Percentiles rank a stretch among this genome's conserved stretches.
Conservation (phyloP, 2,113 vertebrate genomes). For the Bos javanicus region DNA sequence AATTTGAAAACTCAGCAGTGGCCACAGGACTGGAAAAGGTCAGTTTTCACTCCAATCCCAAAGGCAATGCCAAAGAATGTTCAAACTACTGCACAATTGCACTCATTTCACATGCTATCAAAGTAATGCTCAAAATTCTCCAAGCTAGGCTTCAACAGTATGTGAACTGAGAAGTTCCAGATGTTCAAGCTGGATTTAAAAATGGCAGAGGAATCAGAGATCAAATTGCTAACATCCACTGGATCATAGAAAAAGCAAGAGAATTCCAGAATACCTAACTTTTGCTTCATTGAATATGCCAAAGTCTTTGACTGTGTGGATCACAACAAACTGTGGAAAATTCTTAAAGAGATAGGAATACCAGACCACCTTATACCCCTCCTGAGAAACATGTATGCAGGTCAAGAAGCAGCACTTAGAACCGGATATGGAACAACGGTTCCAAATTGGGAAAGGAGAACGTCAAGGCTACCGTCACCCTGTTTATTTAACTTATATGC, state of each 20-base stretch:
- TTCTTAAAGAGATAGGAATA: neutral
- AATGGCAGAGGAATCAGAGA: neutral
- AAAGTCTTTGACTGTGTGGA: neutral
- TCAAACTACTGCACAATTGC: neutral
- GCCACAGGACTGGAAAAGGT: neutral
- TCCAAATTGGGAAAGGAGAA: neutral
- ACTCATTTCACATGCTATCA: neutral
- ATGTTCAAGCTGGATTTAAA: neutral
- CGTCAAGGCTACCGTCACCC: neutral
- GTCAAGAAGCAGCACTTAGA: neutral
- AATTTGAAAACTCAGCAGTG: neutral
- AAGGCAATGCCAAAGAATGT: neutral
- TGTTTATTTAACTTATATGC: neutral
- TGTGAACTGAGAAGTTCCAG: neutral
- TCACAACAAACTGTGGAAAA: neutral
- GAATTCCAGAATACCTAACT: neutral
- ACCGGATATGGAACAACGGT: neutral
- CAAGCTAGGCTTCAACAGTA: neutral
- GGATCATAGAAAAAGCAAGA: neutral
- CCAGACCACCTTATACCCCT: neutral
- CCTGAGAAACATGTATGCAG: neutral
- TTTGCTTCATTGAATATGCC: neutral
- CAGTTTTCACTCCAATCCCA: neutral
- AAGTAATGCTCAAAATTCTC: neutral
- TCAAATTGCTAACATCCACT: neutral